A percentile compares a stretch with the other conserved stretches of the same genome.
These are phyloP conservation scores for Euplagia quadripunctaria DNA, from an alignment of 2,888 invertebrate species.

Conservation along the genomic window DNA sequence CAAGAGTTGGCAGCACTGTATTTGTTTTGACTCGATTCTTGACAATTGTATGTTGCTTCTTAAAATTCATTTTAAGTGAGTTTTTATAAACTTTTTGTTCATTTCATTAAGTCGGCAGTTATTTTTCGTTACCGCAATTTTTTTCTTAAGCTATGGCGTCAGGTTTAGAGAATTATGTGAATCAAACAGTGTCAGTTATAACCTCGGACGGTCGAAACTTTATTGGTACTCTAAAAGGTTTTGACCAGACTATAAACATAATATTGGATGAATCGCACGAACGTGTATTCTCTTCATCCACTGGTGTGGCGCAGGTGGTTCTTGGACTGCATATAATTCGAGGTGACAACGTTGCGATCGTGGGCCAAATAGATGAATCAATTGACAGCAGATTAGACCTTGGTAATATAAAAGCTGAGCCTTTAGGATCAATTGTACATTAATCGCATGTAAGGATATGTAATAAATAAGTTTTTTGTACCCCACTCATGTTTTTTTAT, in stretches of 20 bases:
- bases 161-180: conserved; percentile 94
- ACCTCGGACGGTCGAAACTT: conserved; percentile 98
- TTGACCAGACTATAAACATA: conserved; percentile 99
- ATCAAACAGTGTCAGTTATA: conserved; percentile 97
- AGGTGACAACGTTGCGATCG: conserved; percentile 98
- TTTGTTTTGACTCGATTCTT: conserved; percentile 1
- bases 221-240: conserved; percentile 98
- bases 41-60: neutral
- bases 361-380: conserved; percentile 94
- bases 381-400: conserved; percentile 94
- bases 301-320: conserved; percentile 95
- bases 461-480: conserved; percentile 62
- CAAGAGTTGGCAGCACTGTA: neutral
- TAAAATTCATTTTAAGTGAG: neutral
- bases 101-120: neutral
- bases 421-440: conserved; percentile 93
- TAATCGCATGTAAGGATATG: conserved; percentile 83
- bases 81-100: neutral
- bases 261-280: conserved; percentile 99
- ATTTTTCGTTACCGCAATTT: neutral
- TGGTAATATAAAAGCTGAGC: conserved; percentile 93
- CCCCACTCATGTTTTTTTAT: conserved; percentile 23
- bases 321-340: conserved; percentile 98
- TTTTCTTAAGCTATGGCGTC: conserved; percentile 89
- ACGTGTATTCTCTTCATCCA: conserved; percentile 97